A percentile compares a stretch with the other conserved stretches of the same genome.
Conservation (phyloP, 1,140 invertebrate genomes). For the Grapholita molesta region DNA sequence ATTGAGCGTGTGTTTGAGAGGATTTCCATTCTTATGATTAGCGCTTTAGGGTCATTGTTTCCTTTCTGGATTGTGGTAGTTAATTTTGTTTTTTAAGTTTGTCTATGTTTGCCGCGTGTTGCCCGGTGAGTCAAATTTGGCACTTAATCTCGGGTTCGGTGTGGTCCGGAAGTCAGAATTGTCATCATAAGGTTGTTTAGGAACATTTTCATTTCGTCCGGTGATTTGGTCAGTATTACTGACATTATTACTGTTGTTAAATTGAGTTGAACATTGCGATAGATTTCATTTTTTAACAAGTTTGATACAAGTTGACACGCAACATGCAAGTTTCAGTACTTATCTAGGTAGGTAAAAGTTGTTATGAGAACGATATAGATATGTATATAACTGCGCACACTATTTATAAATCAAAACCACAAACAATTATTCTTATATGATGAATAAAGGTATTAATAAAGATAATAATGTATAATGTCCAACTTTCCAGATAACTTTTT, state of each 20-base stretch:
- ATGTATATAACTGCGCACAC: no score
- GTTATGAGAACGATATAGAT: no score
- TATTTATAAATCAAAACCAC: no score
- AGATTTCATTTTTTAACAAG: background rate
- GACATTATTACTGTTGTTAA: constrained; percentile 24
- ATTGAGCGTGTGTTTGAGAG: background rate
- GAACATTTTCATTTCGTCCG: constrained; percentile 42
- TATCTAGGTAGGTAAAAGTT: no score
- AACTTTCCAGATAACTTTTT: no score
- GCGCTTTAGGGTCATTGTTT: background rate
- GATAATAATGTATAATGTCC: no score
- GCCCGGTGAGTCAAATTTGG: constrained; percentile 29
- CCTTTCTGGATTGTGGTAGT: constrained; percentile 1
- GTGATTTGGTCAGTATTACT: constrained; percentile 33
- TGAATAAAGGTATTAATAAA: no score
- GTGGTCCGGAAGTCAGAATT: constrained; percentile 61
- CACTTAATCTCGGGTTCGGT: constrained; percentile 43
- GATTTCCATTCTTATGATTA: background rate
- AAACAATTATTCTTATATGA: no score
- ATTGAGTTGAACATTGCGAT: background rate
- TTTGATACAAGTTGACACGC: background rate
- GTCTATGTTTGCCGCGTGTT: constrained; percentile 36
- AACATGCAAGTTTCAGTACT: background rate
- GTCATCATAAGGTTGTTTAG: constrained; percentile 43
- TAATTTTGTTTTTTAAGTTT: constrained; percentile 25